phyloP scores from a whole-genome alignment of 1,140 invertebrate genomes.

The Brachystomella parvula region DNA sequence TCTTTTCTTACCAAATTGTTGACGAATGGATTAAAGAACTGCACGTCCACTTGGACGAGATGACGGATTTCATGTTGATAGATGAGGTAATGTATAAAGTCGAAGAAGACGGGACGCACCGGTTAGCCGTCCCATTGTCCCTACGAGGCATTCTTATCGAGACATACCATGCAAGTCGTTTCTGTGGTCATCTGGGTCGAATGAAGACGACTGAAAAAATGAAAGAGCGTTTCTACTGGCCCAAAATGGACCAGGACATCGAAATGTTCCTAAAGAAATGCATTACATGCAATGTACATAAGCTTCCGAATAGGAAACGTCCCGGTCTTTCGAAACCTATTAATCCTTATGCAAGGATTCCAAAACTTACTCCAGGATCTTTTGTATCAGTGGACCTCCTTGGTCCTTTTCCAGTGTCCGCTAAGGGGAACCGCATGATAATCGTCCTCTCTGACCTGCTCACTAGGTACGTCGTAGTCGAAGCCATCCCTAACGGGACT shows the following conservation, averaged over 20 bases:
- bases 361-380: not conserved
- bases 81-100: not conserved
- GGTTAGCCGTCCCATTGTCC: not conserved
- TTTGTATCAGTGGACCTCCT: not conserved
- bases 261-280: not conserved
- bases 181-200: too few species aligned
- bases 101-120: not conserved
- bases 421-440: not conserved
- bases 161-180: not conserved
- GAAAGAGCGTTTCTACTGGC: not conserved
- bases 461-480: not conserved
- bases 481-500: not conserved
- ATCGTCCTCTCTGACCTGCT: not conserved
- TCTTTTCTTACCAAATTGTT: too few species aligned
- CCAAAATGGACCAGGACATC: not conserved
- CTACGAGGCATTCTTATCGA: too few species aligned
- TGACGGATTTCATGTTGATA: not conserved
- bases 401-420: too few species aligned
- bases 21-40: too few species aligned
- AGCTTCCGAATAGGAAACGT: not conserved
- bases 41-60: too few species aligned
- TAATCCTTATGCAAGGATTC: not conserved
- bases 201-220: not conserved
- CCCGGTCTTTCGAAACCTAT: not conserved
- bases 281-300: not conserved